phyloP scores from a whole-genome alignment of 2,113 vertebrate species.

The Larimichthys crocea region DNA sequence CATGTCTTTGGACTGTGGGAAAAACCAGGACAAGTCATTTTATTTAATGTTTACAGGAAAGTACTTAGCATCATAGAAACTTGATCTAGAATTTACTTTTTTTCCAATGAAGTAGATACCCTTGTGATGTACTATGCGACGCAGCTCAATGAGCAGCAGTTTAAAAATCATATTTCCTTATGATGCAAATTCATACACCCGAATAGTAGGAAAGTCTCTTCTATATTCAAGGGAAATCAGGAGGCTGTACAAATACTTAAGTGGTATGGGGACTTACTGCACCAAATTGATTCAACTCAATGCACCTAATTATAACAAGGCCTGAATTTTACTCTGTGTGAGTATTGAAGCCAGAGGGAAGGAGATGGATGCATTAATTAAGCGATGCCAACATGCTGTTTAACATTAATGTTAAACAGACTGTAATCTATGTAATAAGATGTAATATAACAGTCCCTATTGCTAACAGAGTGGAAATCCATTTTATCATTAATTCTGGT shows the following conservation, averaged over 20 bases:
- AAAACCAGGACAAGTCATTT: background rate
- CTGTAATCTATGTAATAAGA: slow-evolving; percentile 43
- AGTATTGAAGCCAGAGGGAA: slow-evolving; percentile 22
- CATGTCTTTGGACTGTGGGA: background rate
- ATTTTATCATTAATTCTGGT: slow-evolving; percentile 22
- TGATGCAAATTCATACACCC: background rate
- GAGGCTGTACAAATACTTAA: background rate
- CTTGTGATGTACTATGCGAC: background rate
- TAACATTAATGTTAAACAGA: slow-evolving; percentile 39
- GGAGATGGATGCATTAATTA: slow-evolving; percentile 40
- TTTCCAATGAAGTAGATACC: background rate
- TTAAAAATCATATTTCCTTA: background rate
- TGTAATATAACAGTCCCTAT: slow-evolving; percentile 16
- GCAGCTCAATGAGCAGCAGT: background rate
- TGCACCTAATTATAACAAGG: slow-evolving; percentile 5
- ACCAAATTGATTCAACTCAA: slow-evolving; percentile 14
- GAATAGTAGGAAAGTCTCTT: background rate
- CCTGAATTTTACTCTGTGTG: slow-evolving; percentile 11
- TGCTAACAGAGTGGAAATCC: slow-evolving; percentile 2
- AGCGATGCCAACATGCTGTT: slow-evolving; percentile 33
- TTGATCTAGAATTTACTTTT: background rate
- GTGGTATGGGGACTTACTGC: background rate
- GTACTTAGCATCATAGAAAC: background rate
- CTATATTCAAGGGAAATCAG: background rate
- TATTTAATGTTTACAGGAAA: background rate